Percentiles rank a stretch among this genome's conserved stretches.
Conservation (phyloP, 2,888 invertebrate genomes). For the Rhagonycha fulva region DNA sequence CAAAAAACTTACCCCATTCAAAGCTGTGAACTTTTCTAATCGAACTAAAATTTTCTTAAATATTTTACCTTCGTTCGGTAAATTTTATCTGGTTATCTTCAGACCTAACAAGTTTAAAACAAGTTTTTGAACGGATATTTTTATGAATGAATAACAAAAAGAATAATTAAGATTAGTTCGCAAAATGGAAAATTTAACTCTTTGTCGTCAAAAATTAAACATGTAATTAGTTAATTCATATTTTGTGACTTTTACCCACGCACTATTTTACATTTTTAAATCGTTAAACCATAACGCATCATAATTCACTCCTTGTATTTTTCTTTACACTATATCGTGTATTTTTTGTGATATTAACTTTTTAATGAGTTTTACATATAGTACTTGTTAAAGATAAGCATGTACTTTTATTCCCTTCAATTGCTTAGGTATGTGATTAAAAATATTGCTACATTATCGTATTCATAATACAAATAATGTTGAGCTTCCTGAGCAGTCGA, state of each 20-base stretch:
- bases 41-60: neutral
- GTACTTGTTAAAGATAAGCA: neutral
- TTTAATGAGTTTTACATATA: slow-evolving; percentile 8
- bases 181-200: neutral
- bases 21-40: neutral
- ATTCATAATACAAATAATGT: too few species aligned
- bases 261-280: slow-evolving; percentile 3
- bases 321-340: neutral
- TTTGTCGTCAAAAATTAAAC: neutral
- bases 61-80: neutral
- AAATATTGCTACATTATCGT: neutral
- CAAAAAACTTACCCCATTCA: neutral
- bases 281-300: neutral
- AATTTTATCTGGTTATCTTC: neutral
- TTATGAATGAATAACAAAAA: neutral
- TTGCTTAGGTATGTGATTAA: neutral
- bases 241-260: slow-evolving; percentile 1
- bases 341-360: neutral
- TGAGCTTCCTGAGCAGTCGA: neutral
- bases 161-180: neutral
- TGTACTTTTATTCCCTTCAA: neutral
- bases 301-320: neutral
- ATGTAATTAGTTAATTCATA: neutral
- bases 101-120: neutral
- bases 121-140: neutral